Conservation (phyloP, 2,113 vertebrate species). For the Mesocricetus auratus region DNA sequence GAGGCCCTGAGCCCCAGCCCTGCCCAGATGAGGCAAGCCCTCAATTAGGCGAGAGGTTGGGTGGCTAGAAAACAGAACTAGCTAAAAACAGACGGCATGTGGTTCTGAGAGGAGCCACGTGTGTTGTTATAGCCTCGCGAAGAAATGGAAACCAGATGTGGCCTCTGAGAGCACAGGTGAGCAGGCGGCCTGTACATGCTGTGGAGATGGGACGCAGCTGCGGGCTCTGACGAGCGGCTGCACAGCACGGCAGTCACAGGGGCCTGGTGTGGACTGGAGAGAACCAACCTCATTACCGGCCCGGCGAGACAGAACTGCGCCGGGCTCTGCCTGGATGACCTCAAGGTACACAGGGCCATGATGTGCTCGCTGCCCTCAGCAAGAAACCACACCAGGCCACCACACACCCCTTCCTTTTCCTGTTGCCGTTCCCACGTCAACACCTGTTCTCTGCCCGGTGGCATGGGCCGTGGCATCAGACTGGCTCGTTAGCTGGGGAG, state of each 20-base stretch:
- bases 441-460: neutral
- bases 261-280: constrained; percentile 44
- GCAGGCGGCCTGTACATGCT: constrained; percentile 47
- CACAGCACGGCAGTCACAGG: neutral
- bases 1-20: fast-evolving
- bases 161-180: constrained; percentile 68
- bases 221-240: neutral
- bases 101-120: constrained; percentile 31
- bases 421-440: neutral
- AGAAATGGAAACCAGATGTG: constrained; percentile 76
- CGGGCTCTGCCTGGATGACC: fast-evolving
- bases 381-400: neutral
- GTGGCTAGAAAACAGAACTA: neutral
- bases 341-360: neutral
- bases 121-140: neutral
- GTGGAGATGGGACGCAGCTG: constrained; percentile 83
- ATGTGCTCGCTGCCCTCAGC: neutral
- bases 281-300: constrained; percentile 43
- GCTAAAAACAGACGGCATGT: neutral
- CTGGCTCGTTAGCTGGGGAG: neutral
- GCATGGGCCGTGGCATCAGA: neutral
- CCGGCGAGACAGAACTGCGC: neutral
- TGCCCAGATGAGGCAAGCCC: constrained; percentile 6
- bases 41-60: fast-evolving
- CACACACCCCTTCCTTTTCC: neutral